A percentile compares a stretch with the other conserved stretches of the same genome.
Evolutionary conservation across 2,888 invertebrate species (phyloP).

Genomic region (Chrysolina americana): DNA sequence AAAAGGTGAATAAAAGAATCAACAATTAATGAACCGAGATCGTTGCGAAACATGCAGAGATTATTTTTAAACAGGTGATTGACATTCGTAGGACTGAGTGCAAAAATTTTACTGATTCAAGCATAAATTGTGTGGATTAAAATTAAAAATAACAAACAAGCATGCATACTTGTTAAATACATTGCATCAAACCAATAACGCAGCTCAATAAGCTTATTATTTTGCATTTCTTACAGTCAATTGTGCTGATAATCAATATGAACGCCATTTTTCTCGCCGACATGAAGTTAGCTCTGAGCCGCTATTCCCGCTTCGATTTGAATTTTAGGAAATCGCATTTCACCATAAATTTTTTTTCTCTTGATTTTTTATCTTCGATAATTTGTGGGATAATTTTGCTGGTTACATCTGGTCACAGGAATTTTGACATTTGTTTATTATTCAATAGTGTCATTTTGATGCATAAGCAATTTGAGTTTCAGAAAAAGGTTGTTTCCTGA

Average conservation of each 20-base stretch:
- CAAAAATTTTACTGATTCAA: conserved; percentile 41
- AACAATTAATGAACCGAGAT: conserved; percentile 19
- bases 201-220: conserved; percentile 57
- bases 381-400: not conserved
- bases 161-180: conserved; percentile 57
- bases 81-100: conserved; percentile 43
- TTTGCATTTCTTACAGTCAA: conserved; percentile 66
- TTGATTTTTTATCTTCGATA: conserved; percentile 19
- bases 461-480: conserved; percentile 14
- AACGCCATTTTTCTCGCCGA: conserved; percentile 66
- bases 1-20: not conserved
- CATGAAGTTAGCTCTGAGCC: conserved; percentile 54
- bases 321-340: conserved; percentile 34
- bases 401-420: conserved; percentile 12
- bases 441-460: conserved; percentile 23
- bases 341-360: not conserved
- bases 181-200: conserved; percentile 54
- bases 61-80: conserved; percentile 43
- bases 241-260: conserved; percentile 66
- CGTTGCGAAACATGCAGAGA: conserved; percentile 47
- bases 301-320: conserved; percentile 48
- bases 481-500: not conserved
- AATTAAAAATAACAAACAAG: conserved; percentile 45
- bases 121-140: conserved; percentile 35
- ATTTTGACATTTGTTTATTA: conserved; percentile 13